Evolutionary conservation across 1,140 invertebrate species (phyloP).

Genomic region (Myzus persicae): DNA sequence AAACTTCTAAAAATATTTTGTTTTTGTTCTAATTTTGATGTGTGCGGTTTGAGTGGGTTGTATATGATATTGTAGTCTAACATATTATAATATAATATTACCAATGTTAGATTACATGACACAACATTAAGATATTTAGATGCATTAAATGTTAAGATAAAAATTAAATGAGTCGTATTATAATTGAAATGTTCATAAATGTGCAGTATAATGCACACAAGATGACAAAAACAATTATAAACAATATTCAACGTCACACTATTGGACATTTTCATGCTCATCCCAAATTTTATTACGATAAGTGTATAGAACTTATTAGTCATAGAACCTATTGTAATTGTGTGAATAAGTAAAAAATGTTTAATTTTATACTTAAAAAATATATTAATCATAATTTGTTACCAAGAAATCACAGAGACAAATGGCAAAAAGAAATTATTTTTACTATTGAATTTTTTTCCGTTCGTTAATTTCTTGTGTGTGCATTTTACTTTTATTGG

Average conservation of each 20-base stretch:
- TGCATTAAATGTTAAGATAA: not conserved
- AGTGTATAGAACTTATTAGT: not conserved
- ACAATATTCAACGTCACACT: not conserved
- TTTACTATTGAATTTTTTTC: not conserved
- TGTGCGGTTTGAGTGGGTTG: not conserved
- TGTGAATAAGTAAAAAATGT: not conserved
- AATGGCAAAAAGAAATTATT: not conserved
- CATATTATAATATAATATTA: not conserved
- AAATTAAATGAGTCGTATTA: not conserved
- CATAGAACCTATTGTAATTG: not conserved
- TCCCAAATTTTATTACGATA: not conserved
- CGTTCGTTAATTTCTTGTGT: not conserved
- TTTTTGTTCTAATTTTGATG: not conserved
- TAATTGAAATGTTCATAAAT: not conserved
- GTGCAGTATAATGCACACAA: no score
- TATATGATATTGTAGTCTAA: not conserved
- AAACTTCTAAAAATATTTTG: not conserved
- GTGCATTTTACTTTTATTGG: not conserved
- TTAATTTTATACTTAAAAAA: not conserved
- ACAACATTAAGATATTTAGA: not conserved
- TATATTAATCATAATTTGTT: conserved; percentile 2
- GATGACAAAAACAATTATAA: not conserved
- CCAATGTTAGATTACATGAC: not conserved
- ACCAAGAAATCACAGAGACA: not conserved
- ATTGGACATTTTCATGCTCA: not conserved